These are phyloP conservation scores for Phocoena sinus DNA, from an alignment of 2,113 vertebrate species.

Conservation along the genomic window DNA sequence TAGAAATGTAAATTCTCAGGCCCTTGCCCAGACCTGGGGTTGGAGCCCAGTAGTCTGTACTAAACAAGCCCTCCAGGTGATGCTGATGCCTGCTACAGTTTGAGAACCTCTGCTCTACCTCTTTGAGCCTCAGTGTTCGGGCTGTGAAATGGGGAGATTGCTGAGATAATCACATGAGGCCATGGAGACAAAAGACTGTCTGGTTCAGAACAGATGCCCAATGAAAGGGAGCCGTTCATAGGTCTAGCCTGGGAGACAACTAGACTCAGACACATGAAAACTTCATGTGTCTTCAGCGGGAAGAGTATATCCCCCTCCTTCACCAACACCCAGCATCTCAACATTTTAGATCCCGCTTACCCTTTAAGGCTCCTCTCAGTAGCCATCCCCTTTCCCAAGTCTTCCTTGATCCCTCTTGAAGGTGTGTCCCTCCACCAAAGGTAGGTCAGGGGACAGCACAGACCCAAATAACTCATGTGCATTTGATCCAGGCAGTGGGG, in stretches of 20 bases:
- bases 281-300: too few species aligned
- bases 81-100: not conserved
- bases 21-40: not conserved
- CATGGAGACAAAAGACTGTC: not conserved
- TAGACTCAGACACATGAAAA: not conserved
- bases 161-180: not conserved
- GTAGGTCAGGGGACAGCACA: not conserved
- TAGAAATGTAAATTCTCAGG: not conserved
- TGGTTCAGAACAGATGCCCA: not conserved
- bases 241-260: not conserved
- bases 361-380: not conserved
- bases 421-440: not conserved
- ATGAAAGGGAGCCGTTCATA: not conserved
- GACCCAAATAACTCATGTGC: too few species aligned
- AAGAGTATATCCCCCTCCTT: not conserved
- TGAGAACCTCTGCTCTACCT: not conserved
- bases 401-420: not conserved
- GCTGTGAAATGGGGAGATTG: not conserved
- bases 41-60: not conserved
- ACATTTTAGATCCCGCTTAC: not conserved
- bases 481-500: not conserved
- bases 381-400: not conserved
- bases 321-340: not conserved
- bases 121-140: rapidly evolving
- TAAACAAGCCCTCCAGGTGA: not conserved